phyloP scores from a whole-genome alignment of 2,113 vertebrate genomes.

The Psophia crepitans region DNA sequence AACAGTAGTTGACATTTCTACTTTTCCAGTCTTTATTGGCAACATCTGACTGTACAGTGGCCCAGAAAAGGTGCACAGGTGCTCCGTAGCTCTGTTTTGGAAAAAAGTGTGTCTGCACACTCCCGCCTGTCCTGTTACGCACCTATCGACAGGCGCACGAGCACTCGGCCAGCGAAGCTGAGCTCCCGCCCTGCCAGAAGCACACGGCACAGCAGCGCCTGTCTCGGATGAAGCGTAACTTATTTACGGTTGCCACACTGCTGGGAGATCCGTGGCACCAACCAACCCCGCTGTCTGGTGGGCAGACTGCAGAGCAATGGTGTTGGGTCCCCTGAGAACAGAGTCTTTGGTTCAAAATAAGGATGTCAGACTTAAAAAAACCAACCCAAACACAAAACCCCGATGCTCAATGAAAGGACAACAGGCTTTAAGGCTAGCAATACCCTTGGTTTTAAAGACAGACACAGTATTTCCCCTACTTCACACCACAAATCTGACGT shows the following conservation, averaged over 20 bases:
- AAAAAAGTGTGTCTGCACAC: accelerated
- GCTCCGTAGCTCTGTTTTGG: background rate
- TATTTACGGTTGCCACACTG: background rate
- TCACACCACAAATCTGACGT: background rate
- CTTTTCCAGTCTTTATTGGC: background rate
- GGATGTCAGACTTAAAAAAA: background rate
- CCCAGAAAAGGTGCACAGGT: background rate
- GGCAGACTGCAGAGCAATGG: background rate
- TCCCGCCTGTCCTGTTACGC: background rate
- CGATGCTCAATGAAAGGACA: background rate
- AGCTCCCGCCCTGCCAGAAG: background rate
- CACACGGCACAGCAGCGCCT: accelerated
- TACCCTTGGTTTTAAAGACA: background rate
- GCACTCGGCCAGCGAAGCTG: background rate
- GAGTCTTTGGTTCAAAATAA: background rate
- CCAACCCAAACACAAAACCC: background rate
- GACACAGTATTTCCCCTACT: background rate
- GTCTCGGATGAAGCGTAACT: accelerated
- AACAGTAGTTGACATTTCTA: background rate
- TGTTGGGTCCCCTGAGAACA: background rate
- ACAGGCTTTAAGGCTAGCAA: background rate
- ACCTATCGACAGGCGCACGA: accelerated
- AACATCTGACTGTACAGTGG: background rate
- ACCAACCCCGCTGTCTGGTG: background rate
- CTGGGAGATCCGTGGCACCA: background rate